Conservation (phyloP, 2,113 vertebrate genomes). For the Podarcis cretensis region DNA sequence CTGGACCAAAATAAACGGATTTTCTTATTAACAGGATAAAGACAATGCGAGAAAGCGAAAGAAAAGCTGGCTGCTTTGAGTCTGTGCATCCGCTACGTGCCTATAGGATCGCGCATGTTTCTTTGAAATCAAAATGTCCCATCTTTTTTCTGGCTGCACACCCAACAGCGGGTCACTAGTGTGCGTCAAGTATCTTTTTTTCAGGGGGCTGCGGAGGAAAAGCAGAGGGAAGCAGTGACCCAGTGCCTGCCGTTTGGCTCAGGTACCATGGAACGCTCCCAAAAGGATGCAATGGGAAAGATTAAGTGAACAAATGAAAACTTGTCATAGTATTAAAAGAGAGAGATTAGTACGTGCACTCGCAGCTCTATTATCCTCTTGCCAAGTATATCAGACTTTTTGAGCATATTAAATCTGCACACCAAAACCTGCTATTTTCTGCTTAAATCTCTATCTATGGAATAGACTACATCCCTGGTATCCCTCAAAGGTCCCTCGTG, state of each 20-base stretch:
- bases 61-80: background rate
- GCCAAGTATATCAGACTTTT: background rate
- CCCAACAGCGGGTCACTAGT: background rate
- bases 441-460: background rate
- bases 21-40: background rate
- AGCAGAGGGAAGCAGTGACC: conserved; percentile 20
- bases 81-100: background rate
- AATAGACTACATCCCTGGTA: background rate
- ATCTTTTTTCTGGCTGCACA: background rate
- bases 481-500: too few relatives aligned
- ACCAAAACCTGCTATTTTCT: background rate
- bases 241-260: conserved; percentile 29
- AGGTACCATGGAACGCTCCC: background rate
- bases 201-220: background rate
- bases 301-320: background rate
- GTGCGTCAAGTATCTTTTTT: conserved; percentile 16
- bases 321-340: background rate
- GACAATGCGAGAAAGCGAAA: background rate
- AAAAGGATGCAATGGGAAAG: background rate
- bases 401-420: background rate
- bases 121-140: background rate
- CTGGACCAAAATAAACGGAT: background rate
- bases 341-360: background rate
- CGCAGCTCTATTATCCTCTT: background rate
- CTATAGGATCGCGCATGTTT: conserved; percentile 11